Base-by-base conservation (phyloP, 2,113 vertebrate species). In the Seriola rivoliana region DNA sequence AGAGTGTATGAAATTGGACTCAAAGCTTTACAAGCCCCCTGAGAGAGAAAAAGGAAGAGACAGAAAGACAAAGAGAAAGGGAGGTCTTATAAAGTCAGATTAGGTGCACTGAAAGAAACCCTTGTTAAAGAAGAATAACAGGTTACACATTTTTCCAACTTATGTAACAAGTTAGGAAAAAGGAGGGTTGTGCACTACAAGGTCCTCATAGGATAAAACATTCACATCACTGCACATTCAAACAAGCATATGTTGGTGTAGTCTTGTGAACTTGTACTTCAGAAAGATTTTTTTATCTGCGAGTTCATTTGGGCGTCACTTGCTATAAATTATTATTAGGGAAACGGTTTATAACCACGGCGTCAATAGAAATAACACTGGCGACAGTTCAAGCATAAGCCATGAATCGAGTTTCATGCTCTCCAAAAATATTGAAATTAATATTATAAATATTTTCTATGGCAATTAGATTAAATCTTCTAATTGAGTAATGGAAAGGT, bases 1-100 rank as follows among this genome's bases (percentile, higher is more conserved):
- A 70, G 75, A 88, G 89, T 78, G 89, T 67, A 91, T 87, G 76
- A 83, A 90, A 89, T 89, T 91, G 84, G 80, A 82, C 88, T 83
- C 82, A 87, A 84, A 84, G 73, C 80, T 90, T 85, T 85, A 89
- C 75, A 90, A 63, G 73, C 60, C 82, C 84, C 72, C n/a, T 4
- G 75, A 85, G 80, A 87, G 67, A 80, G 10, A 38, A 25, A 40
- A 55, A 34, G 29, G 38, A 62, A 73, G 55, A 69, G 29, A 75
- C 60, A 32, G 65, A 54, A 46, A 55, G 69, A 71, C 36, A 54
- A 57, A 70, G 73, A 48, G 71, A 21, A 79, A 67, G 42, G 36
- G 36, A 84, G 65, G 44, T 73, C 29, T 54, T 77, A 85, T 44
- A 44, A 40, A 78, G 81, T 85, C 70, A 63, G 79, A 92, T 85